A percentile compares a stretch with the other conserved stretches of the same genome.
Evolutionary conservation across 1,140 invertebrate genomes (phyloP).

Genomic region (Melipona quadrifasciata): DNA sequence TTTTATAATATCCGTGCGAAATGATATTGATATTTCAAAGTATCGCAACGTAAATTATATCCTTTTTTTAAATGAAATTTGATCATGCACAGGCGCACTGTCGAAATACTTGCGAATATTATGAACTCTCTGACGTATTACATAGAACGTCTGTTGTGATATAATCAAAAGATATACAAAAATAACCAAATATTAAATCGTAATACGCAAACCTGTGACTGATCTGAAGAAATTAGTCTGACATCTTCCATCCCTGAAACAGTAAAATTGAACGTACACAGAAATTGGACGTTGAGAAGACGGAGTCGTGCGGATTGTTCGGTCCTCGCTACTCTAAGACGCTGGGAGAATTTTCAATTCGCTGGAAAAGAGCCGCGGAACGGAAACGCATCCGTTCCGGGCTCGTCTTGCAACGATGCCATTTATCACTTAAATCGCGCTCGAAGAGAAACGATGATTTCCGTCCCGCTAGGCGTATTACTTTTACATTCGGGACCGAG

Average conservation of each 20-base stretch:
- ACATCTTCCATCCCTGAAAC: not conserved
- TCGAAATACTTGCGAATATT: too few species aligned
- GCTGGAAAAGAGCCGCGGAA: not conserved
- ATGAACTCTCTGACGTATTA: too few species aligned
- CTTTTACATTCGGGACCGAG: conserved; percentile 41
- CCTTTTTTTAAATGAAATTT: too few species aligned
- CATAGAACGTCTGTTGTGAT: too few species aligned
- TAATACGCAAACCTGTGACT: not conserved
- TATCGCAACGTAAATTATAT: too few species aligned
- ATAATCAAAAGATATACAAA: too few species aligned
- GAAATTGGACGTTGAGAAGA: not conserved
- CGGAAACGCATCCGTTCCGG: conserved; percentile 42
- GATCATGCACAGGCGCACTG: too few species aligned
- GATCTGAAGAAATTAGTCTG: not conserved
- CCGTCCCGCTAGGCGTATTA: conserved; percentile 41
- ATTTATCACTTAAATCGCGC: conserved; percentile 48
- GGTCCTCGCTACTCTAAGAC: not conserved
- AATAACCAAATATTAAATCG: too few species aligned
- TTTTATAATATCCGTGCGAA: too few species aligned
- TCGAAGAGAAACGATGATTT: conserved; percentile 45
- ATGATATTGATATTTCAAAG: too few species aligned
- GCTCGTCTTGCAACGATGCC: conserved; percentile 38
- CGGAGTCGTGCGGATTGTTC: not conserved
- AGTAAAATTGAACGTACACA: not conserved
- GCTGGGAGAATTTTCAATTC: conserved; percentile 21